Base-by-base conservation (phyloP, 1,140 invertebrate genomes). In the Diabrotica undecimpunctata region DNA sequence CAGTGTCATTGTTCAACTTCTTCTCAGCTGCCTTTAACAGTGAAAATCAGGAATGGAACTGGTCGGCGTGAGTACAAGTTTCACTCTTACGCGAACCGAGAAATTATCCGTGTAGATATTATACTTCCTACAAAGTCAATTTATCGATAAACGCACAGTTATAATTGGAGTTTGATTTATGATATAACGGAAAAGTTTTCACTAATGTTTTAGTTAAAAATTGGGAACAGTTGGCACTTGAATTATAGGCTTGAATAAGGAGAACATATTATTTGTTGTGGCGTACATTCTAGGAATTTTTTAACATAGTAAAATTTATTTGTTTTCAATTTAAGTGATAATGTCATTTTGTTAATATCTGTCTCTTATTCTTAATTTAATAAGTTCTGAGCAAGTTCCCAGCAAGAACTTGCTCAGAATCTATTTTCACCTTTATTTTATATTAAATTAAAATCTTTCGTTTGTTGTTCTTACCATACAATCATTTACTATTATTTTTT, bases 51-150 rank as follows among this genome's bases (percentile, higher is more conserved):
- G 46, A 12, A 41, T 59, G 36, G 57, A 59, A 46, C 8, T 59
- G 37, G n/a, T 41, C 39, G 46, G 39, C 35, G 57, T 59, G 38
- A 59, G 57, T 59, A 59, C 57, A 39, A 11, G n/a, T 59, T 39
- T 39, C 39, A 8, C 46, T 59, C 13, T 59, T 46, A n/a, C 6
- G 14, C 36, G 54, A 25, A 25, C 4, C 25, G 25, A 25, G 46
- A 55, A 10, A 55, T 55, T 14, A 10, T 10, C 10, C 10, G 25
- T 7, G 14, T 13, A 35, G 9, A 50, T 50, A 10, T 55, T 55
- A 25, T 55, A 55, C 36, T 25, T 13, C 54, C 54, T 55, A 35
- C 9, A 25, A n/a, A 7, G 54, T 13, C n/a, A 7, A 13, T 13
- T n/a, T 9, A 55, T 35, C 36, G 54, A 35, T 14, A 25, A 10